A percentile compares a stretch with the other conserved stretches of the same genome.
Evolutionary conservation across 2,797 vertebrate species (phyloP).

Genomic region (Peromyscus melanophrys): DNA sequence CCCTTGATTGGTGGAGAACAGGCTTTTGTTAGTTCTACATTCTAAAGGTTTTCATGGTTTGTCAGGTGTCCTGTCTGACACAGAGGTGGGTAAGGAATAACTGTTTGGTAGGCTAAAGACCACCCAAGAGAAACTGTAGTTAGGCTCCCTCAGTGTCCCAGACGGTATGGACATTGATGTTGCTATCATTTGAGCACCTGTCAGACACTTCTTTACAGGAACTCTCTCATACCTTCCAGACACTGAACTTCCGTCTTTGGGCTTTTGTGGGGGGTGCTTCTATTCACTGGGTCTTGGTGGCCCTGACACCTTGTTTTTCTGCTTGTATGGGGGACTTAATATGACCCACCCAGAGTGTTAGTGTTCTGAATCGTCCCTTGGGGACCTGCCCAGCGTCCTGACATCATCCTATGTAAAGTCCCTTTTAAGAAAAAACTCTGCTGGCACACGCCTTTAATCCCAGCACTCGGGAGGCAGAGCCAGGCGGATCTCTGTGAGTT

Average conservation of each 20-base stretch:
- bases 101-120: background rate
- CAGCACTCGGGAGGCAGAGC: too few relatives aligned
- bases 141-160: background rate
- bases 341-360: background rate
- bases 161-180: too few relatives aligned
- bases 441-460: too few relatives aligned
- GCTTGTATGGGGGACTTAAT: too few relatives aligned
- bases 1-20: background rate
- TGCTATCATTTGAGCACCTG: background rate
- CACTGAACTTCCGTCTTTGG: background rate
- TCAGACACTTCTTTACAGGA: background rate
- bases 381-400: too few relatives aligned
- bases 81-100: background rate
- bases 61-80: background rate
- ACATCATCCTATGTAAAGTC: too few relatives aligned
- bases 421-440: too few relatives aligned
- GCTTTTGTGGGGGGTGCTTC: background rate
- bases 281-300: background rate
- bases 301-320: background rate
- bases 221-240: background rate
- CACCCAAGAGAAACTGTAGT: background rate
- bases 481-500: too few relatives aligned
- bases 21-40: background rate
- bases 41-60: background rate
- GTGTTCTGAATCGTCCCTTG: too few relatives aligned